Conservation (phyloP, 2,888 invertebrate species). For the Euzetes globulus region DNA sequence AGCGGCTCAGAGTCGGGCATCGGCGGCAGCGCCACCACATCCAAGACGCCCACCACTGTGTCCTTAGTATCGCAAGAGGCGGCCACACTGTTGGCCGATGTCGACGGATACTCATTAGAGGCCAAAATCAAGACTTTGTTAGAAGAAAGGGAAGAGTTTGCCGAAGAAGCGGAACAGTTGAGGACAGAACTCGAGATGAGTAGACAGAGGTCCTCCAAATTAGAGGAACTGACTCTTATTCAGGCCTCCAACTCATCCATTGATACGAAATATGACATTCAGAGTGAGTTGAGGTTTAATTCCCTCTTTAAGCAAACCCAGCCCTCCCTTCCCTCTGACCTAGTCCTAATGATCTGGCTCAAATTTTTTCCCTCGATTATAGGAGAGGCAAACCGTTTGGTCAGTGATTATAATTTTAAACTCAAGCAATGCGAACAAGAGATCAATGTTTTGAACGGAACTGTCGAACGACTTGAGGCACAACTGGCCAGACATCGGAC, state of each 20-base stretch:
- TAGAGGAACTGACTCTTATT: slow-evolving; percentile 7
- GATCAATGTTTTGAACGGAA: slow-evolving; percentile 89
- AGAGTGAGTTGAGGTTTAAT: background rate
- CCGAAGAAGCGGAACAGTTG: slow-evolving; percentile 1
- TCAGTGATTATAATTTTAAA: slow-evolving; percentile 88
- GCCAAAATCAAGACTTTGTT: slow-evolving; percentile 20
- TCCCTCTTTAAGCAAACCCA: too few species aligned
- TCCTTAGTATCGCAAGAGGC: slow-evolving; percentile 28
- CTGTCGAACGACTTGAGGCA: slow-evolving; percentile 81
- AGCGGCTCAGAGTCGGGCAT: slow-evolving; percentile 21
- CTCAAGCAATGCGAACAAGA: slow-evolving; percentile 97
- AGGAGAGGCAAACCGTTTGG: slow-evolving; percentile 86
- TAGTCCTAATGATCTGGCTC: too few species aligned
- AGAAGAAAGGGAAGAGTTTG: background rate
- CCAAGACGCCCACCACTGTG: slow-evolving; percentile 11
- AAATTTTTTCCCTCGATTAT: too few species aligned
- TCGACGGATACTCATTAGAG: slow-evolving; percentile 26
- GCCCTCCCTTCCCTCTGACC: too few species aligned
- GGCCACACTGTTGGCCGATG: slow-evolving; percentile 15
- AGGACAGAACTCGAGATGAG: slow-evolving; percentile 26
- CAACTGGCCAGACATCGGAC: slow-evolving; percentile 90
- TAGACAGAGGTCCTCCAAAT: background rate
- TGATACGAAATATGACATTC: slow-evolving; percentile 30
- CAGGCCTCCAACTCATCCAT: slow-evolving; percentile 1
- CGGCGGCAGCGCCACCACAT: background rate